phyloP scores from a whole-genome alignment of 2,888 invertebrate genomes.

The Lithophane semibrunnea region DNA sequence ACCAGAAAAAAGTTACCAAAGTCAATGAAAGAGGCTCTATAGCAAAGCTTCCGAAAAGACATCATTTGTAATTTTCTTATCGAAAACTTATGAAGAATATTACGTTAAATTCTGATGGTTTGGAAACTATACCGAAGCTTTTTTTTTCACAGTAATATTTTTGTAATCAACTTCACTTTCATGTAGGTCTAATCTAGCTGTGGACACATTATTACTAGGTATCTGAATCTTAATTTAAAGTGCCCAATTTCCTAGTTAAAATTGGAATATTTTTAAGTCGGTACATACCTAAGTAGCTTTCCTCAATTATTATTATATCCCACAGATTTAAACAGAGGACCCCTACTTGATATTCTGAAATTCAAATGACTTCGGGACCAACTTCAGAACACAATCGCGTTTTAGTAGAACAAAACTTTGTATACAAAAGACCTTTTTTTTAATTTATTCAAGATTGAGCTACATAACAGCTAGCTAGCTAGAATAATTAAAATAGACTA shows the following conservation, averaged over 20 bases:
- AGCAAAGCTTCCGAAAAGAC: not conserved
- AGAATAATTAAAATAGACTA: too few species aligned
- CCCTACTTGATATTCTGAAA: conserved; percentile 85
- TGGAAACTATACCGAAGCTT: not conserved
- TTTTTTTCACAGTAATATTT: not conserved
- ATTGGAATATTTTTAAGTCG: conserved; percentile 37
- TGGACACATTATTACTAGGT: not conserved
- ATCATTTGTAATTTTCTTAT: not conserved
- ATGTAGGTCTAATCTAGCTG: too few species aligned
- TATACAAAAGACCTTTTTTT: conserved; percentile 80
- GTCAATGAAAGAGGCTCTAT: not conserved
- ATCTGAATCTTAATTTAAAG: not conserved
- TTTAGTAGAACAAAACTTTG: conserved; percentile 80
- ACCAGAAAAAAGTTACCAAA: too few species aligned
- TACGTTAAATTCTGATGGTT: not conserved
- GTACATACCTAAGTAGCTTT: conserved; percentile 44
- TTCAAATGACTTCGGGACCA: conserved; percentile 85
- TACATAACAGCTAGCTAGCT: conserved; percentile 39
- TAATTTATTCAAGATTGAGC: conserved; percentile 71
- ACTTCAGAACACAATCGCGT: conserved; percentile 83
- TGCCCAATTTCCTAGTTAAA: not conserved
- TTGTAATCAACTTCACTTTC: too few species aligned
- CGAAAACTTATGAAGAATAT: too few species aligned
- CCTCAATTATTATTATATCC: conserved; percentile 69
- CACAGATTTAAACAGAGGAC: conserved; percentile 71